Evolutionary conservation across 2,113 vertebrate genomes (phyloP).

Genomic region (Muntiacus muntjak): DNA sequence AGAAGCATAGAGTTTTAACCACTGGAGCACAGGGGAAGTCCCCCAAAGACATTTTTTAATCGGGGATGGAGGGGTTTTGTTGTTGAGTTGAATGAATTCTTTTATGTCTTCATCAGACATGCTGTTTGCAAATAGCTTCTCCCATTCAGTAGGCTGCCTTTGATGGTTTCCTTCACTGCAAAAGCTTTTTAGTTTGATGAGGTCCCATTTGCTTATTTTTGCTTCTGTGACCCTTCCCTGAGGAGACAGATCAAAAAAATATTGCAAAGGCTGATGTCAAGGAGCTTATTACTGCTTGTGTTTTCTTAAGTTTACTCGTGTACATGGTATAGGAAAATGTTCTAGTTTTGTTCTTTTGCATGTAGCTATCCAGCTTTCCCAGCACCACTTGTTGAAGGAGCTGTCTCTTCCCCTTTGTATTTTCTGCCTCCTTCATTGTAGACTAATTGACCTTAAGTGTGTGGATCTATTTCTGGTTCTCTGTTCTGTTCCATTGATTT

Average conservation of each 20-base stretch:
- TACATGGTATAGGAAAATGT: not conserved
- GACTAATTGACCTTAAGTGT: not conserved
- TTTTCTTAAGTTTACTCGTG: not conserved
- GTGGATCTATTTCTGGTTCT: not conserved
- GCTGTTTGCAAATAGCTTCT: not conserved
- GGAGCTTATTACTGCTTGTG: not conserved
- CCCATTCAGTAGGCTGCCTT: not conserved
- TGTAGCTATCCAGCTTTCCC: not conserved
- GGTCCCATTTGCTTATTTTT: not conserved
- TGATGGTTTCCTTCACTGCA: not conserved
- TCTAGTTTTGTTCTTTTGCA: not conserved
- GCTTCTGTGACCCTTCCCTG: not conserved
- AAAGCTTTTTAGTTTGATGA: not conserved
- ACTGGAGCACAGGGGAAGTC: too few relatives aligned
- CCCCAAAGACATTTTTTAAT: not conserved
- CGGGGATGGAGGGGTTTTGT: not conserved
- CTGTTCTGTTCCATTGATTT: not conserved
- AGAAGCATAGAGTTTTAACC: too few relatives aligned
- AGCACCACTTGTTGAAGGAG: not conserved
- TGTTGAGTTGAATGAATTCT: not conserved
- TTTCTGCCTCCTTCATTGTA: not conserved
- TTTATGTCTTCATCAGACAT: not conserved
- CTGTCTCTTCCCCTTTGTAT: not conserved
- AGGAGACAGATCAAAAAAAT: not conserved
- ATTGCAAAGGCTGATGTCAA: not conserved